Conservation (phyloP, 2,113 vertebrate genomes). For the Tiliqua scincoides region DNA sequence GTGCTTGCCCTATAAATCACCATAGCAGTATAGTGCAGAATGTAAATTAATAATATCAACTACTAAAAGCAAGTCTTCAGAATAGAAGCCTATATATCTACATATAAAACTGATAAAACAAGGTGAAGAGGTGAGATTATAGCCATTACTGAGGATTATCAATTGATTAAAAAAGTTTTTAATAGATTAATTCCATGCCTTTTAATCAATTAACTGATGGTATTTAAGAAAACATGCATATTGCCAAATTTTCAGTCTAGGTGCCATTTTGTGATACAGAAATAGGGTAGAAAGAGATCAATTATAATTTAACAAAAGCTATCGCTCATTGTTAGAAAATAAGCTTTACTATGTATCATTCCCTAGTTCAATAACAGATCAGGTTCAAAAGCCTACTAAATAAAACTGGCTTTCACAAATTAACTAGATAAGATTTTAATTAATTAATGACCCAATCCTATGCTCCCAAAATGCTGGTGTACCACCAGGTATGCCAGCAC, state of each 20-base stretch:
- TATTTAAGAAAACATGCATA: neutral
- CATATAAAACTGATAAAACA: too few species aligned
- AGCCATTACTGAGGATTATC: neutral
- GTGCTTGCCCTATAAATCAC: too few species aligned
- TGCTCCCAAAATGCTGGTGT: too few species aligned
- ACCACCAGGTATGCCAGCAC: too few species aligned
- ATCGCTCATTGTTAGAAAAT: neutral
- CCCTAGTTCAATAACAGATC: neutral
- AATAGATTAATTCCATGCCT: neutral
- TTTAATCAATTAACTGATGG: neutral
- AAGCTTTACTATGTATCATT: neutral
- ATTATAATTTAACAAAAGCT: neutral
- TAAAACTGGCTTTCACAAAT: neutral
- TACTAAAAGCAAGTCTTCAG: too few species aligned
- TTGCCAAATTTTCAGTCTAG: neutral
- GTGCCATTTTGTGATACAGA: neutral
- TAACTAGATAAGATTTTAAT: neutral
- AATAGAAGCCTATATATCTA: too few species aligned
- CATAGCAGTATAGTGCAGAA: too few species aligned
- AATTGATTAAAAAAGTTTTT: neutral
- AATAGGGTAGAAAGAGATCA: neutral
- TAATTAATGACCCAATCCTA: neutral
- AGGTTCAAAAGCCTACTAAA: neutral
- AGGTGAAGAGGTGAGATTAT: neutral
- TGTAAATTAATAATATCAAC: too few species aligned